Evolutionary conservation across 2,113 vertebrate species (phyloP).

Genomic region (Saguinus midas): DNA sequence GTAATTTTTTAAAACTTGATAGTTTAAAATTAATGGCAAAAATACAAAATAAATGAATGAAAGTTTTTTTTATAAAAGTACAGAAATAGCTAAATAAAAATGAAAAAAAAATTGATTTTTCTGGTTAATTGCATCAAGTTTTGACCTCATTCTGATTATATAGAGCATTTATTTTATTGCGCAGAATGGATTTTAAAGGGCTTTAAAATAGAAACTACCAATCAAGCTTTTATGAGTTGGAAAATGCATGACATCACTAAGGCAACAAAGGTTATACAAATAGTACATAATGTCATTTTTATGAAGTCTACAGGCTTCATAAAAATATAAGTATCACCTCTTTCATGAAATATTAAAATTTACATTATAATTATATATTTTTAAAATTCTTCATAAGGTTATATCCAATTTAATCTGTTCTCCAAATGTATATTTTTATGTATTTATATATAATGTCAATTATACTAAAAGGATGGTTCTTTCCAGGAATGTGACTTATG

Average conservation of each 20-base stretch:
- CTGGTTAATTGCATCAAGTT: not conserved
- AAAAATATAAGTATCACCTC: conserved; percentile 38
- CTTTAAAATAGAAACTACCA: not conserved
- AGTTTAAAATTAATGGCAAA: not conserved
- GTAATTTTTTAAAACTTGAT: not conserved
- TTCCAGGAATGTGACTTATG: not conserved
- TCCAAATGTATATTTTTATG: not conserved
- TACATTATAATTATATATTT: conserved; percentile 24
- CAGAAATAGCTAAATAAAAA: not conserved
- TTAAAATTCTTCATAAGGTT: conserved; percentile 22
- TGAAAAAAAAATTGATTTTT: not conserved
- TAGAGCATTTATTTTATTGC: not conserved
- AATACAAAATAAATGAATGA: not conserved
- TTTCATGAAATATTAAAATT: conserved; percentile 38
- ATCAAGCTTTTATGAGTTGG: not conserved
- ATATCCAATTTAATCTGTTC: not conserved
- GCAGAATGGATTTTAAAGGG: not conserved
- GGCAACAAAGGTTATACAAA: conserved; percentile 54
- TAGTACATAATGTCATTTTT: conserved; percentile 31
- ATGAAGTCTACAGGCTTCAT: not conserved
- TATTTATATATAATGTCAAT: not conserved
- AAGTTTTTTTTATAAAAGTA: not conserved
- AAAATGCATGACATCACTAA: not conserved
- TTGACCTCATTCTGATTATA: not conserved
- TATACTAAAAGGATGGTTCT: not conserved